Percentiles rank a stretch among this genome's conserved stretches.
phyloP scores from a whole-genome alignment of 2,797 vertebrate genomes.

The Bradypodion pumilum region DNA sequence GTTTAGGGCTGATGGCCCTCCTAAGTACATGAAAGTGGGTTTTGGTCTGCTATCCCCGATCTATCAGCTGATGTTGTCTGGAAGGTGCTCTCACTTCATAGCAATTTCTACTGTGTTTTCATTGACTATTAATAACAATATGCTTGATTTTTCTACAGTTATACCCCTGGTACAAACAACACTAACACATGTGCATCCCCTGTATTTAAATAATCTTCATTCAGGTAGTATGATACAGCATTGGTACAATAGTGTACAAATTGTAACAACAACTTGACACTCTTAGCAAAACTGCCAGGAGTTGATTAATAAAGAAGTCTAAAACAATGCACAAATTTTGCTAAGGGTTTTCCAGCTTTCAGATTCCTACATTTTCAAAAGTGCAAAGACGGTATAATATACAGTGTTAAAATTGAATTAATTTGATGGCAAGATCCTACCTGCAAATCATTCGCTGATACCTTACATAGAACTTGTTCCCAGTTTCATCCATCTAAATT shows the following conservation, averaged over 20 bases:
- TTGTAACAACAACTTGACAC: conserved; percentile 1
- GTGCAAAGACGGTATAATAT: conserved; percentile 18
- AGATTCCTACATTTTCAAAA: background rate
- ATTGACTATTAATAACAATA: background rate
- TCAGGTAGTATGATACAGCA: conserved; percentile 21
- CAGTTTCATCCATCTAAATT: conserved; percentile 3
- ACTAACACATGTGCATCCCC: background rate
- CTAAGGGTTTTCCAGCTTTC: conserved; percentile 14
- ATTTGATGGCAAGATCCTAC: background rate
- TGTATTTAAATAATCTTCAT: conserved; percentile 51
- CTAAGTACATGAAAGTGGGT: background rate
- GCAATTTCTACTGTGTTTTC: no score
- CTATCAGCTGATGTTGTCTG: background rate
- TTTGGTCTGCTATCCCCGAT: background rate
- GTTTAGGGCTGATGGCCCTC: background rate
- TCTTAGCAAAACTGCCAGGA: conserved; percentile 13
- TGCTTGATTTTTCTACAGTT: background rate
- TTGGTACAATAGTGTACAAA: conserved; percentile 21
- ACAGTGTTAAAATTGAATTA: background rate
- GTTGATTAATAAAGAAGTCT: conserved; percentile 15
- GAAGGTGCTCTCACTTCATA: background rate
- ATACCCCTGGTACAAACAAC: background rate
- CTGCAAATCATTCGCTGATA: conserved; percentile 5
- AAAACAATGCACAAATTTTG: conserved; percentile 25
- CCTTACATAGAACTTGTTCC: no score